A percentile compares a stretch with the other conserved stretches of the same genome.
These are phyloP conservation scores for Leucophenga maculata DNA, from an alignment of 2,888 invertebrate species.

Conservation along the genomic window DNA sequence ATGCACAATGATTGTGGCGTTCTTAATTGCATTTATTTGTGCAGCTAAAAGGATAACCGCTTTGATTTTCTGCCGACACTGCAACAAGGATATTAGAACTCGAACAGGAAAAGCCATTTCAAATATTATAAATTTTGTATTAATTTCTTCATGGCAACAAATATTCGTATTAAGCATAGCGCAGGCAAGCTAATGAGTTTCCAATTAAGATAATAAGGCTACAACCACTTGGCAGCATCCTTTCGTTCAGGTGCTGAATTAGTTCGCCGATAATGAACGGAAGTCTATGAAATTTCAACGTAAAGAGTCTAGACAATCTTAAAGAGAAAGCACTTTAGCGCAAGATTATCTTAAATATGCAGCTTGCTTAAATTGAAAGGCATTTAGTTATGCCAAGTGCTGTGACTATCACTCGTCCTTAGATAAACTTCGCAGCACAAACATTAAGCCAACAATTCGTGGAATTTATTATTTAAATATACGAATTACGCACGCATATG, in stretches of 20 bases:
- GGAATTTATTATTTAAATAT: no score
- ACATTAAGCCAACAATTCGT: no score
- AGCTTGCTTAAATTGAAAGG: conserved; percentile 3
- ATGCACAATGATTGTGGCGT: conserved; percentile 4
- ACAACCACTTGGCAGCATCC: conserved; percentile 17
- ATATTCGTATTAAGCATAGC: neutral
- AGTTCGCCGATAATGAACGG: conserved; percentile 9
- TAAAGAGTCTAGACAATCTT: neutral
- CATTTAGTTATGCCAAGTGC: neutral
- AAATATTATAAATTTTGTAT: conserved; percentile 15
- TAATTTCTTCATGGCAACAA: conserved; percentile 16
- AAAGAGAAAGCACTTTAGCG: conserved; percentile 1
- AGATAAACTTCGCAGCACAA: no score
- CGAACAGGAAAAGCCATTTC: neutral
- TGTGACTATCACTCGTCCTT: neutral
- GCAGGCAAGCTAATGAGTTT: conserved; percentile 17
- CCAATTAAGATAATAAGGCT: conserved; percentile 27
- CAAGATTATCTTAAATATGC: conserved; percentile 1
- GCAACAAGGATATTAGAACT: neutral
- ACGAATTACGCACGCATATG: no score
- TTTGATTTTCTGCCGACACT: conserved; percentile 18
- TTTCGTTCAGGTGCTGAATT: conserved; percentile 12
- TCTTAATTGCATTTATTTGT: conserved; percentile 22
- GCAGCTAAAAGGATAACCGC: conserved; percentile 14
- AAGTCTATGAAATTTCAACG: neutral